These are phyloP conservation scores for Drosophila elegans DNA, from an alignment of 1,140 invertebrate species.

Conservation along the genomic window DNA sequence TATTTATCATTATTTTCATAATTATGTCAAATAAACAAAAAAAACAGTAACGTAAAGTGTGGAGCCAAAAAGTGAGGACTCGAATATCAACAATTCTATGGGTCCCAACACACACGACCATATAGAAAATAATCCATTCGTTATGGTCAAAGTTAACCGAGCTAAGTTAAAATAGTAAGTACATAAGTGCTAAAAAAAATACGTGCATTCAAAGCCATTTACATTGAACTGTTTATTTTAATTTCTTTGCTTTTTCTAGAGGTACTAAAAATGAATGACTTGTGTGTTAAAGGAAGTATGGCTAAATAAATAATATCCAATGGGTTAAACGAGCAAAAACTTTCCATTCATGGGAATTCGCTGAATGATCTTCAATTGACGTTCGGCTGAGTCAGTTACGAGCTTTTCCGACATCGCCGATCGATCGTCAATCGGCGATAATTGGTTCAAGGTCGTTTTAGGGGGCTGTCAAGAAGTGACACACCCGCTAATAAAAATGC, in stretches of 20 bases:
- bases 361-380: constrained; percentile 29
- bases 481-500: background rate
- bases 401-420: constrained; percentile 34
- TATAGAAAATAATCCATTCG: too few relatives aligned
- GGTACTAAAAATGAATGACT: too few relatives aligned
- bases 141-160: too few relatives aligned
- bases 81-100: too few relatives aligned
- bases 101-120: too few relatives aligned
- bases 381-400: constrained; percentile 30
- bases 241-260: too few relatives aligned
- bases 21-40: background rate
- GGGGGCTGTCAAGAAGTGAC: constrained; percentile 14
- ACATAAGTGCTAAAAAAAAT: too few relatives aligned
- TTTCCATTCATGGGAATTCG: constrained; percentile 31
- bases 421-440: constrained; percentile 36
- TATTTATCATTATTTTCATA: background rate
- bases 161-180: too few relatives aligned
- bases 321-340: constrained; percentile 20
- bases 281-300: background rate
- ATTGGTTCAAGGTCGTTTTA: constrained; percentile 35
- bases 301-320: background rate
- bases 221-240: too few relatives aligned
- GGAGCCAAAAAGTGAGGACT: too few relatives aligned
- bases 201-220: too few relatives aligned
- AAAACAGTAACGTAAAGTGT: too few relatives aligned